These are phyloP conservation scores for Lasioglossum oenotherae DNA, from an alignment of 2,888 invertebrate genomes.

Conservation along the genomic window DNA sequence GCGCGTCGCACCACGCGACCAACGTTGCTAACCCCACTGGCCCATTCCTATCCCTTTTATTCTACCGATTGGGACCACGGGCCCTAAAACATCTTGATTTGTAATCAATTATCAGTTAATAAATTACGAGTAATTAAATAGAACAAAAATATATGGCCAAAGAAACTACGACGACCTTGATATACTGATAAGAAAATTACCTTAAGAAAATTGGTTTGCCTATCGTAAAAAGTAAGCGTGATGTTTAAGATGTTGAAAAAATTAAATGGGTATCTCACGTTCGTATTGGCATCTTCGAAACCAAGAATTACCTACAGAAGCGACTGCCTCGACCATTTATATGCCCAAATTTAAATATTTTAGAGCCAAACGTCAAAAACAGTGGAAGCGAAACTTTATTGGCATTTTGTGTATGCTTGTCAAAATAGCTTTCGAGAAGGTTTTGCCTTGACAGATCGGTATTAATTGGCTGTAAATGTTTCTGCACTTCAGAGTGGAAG, in stretches of 20 bases:
- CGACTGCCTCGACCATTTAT: background rate
- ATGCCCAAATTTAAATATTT: background rate
- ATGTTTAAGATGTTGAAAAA: background rate
- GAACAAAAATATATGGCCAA: background rate
- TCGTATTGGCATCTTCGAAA: background rate
- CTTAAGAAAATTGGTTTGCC: background rate
- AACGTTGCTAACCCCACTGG: slow-evolving; percentile 23
- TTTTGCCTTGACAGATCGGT: background rate
- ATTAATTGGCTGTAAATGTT: background rate
- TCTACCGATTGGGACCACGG: background rate
- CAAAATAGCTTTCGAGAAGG: background rate
- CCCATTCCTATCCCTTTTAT: slow-evolving; percentile 10
- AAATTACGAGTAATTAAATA: no score
- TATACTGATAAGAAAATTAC: background rate
- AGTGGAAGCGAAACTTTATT: background rate
- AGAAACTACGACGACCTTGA: background rate
- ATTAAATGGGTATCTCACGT: background rate
- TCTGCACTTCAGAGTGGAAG: background rate
- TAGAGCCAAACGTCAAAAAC: background rate
- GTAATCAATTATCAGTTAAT: background rate
- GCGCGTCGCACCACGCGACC: slow-evolving; percentile 52
- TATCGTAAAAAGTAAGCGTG: background rate
- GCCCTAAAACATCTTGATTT: background rate
- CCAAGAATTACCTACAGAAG: background rate
- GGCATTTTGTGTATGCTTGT: slow-evolving; percentile 7